These are phyloP conservation scores for Polyommatus icarus DNA, from an alignment of 2,888 invertebrate genomes.

Conservation along the genomic window DNA sequence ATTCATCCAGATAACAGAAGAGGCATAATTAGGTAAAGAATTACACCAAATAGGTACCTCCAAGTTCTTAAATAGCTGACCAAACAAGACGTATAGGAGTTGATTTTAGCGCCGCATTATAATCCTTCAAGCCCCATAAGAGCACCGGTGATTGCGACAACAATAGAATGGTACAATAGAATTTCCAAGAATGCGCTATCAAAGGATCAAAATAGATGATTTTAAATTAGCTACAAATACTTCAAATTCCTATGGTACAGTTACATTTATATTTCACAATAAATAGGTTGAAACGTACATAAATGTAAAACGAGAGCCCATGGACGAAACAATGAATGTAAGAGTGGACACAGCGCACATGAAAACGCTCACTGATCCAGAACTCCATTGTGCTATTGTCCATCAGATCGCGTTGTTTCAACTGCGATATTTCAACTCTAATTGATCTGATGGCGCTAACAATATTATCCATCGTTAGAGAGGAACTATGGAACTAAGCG, in stretches of 20 bases:
- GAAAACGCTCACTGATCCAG: slow-evolving; percentile 20
- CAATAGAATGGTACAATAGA: no score
- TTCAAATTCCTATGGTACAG: background rate
- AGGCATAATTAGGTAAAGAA: background rate
- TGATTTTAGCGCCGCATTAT: no score
- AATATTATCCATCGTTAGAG: background rate
- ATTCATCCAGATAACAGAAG: background rate
- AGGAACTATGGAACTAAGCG: background rate
- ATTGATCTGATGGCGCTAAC: background rate
- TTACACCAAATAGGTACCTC: background rate
- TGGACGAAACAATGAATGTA: background rate
- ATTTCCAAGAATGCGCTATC: no score
- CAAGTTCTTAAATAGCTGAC: background rate
- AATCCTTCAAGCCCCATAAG: no score
- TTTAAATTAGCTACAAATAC: background rate
- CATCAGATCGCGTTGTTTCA: background rate
- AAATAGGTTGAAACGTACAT: background rate
- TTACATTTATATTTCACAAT: background rate
- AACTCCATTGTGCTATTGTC: slow-evolving; percentile 2
- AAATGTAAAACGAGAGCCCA: background rate
- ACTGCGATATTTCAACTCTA: slow-evolving; percentile 6
- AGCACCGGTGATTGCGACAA: no score
- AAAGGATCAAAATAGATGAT: no score
- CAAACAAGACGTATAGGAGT: background rate
- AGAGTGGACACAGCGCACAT: slow-evolving; percentile 9